These are phyloP conservation scores for Mantis religiosa DNA, from an alignment of 2,888 invertebrate genomes.

Conservation along the genomic window DNA sequence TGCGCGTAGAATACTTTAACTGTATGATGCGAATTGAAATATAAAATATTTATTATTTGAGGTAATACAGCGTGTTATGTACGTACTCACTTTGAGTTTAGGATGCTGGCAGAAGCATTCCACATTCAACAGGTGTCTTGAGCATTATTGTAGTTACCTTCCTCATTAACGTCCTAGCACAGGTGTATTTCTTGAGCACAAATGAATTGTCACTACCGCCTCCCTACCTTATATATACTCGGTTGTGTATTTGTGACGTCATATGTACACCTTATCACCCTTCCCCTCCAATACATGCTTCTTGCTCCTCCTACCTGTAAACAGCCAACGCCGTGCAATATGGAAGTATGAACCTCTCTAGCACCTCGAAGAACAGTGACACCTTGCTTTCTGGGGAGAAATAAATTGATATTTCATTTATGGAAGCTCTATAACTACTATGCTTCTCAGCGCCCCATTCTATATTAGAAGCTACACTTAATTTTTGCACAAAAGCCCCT, in stretches of 20 bases:
- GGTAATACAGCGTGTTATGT: background rate
- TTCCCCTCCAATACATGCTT: background rate
- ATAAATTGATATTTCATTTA: too few species aligned
- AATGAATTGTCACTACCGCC: background rate
- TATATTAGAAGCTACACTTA: too few species aligned
- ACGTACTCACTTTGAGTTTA: background rate
- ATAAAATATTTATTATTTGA: too few species aligned
- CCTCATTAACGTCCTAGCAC: background rate
- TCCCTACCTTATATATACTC: background rate
- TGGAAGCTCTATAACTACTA: too few species aligned
- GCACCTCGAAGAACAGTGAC: background rate
- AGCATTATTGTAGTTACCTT: background rate
- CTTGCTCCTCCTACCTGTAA: background rate
- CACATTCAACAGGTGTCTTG: background rate
- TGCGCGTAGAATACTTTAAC: too few species aligned
- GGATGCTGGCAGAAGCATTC: background rate
- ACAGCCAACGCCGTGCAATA: background rate
- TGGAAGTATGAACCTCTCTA: background rate
- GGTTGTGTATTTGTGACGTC: conserved; percentile 2
- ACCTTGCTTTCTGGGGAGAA: too few species aligned
- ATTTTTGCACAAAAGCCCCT: too few species aligned
- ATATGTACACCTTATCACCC: conserved; percentile 7
- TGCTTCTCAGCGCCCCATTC: too few species aligned
- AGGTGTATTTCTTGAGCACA: background rate
- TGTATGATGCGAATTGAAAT: too few species aligned